Base-by-base conservation (phyloP, 1,140 invertebrate genomes). In the Apolygus lucorum region DNA sequence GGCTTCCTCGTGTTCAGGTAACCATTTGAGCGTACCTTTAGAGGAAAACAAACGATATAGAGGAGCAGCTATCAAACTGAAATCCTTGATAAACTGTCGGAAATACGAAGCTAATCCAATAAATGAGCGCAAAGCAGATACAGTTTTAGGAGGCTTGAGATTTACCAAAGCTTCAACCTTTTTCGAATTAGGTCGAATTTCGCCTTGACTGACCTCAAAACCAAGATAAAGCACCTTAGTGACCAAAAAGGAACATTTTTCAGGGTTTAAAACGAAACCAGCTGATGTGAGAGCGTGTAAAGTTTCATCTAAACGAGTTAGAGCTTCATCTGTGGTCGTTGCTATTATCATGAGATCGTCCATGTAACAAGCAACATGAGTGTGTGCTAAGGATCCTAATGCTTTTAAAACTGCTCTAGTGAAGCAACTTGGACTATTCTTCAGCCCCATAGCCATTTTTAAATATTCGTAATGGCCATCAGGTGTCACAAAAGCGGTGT, bases 361-460 rank as follows among this genome's bases (percentile, higher is more conserved):
- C 13, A 66, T 28, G 25, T 34, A 29, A 8, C 2, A 8, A 11
- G n/a, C 52, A 52, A 34, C 67, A 27, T 52, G 22, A 52, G 4
- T 17, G 22, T 68, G 24, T 2, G 21, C 34, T 22, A 52, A 14
- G n/a, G 27, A 2, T 21, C 49, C 49, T 21, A 68, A 28, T 11
- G 65, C 14, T 14, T 14, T 8, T 29, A 79, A 75, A 63, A 80
- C 80, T 8, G 75, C 69, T 21, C 77, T 63, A 70, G 79, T 77
- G 71, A 83, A 84, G 21, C 78, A 76, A n/a, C 77, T 73, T 17
- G 77, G 76, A 24, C 77, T 75, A 73, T 80, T 81, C 22, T 66
- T 70, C 24, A 82, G 70, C 29, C 82, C 82, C 72, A 82, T 82
- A 22, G 80, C 77, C 74, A 83, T 76, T n/a, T 67, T 25, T 1